Base-by-base conservation (phyloP, 2,797 vertebrate species). In the Manis crassicaudata region DNA sequence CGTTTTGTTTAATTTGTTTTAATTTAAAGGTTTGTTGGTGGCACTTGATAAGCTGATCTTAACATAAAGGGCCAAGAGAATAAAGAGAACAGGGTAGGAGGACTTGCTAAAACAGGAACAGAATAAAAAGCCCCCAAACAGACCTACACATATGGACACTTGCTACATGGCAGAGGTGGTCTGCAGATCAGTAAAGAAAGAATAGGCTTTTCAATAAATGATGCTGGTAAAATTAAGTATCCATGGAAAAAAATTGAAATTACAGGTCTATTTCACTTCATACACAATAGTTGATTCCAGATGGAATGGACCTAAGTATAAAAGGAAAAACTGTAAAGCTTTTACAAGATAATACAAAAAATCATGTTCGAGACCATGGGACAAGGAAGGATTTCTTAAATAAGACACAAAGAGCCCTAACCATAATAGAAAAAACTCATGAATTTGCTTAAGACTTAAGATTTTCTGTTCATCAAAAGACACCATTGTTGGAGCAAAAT, bases 161-260 rank as follows among this genome's bases (percentile, higher is more conserved):
- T 89, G 29, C 58, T 75, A 54, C 11, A 11, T 25, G 29, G 52
- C 60, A 84, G 68, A 70, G 37, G 29, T 21, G n/a, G 3, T n/a
- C 37, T 84, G 46, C 58, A 93, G 12, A 76, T 70, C 21, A 54
- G 21, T 58, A 40, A 93, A 52, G 60, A 65, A 86, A 90, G 54
- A 95, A 75, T 23, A 67, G 50, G 65, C 32, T 89, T 93, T 86
- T 83, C 23, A 87, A 93, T 81, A 79, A 80, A 80, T 2, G 7
- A 14, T 62, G 13, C 76, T 95, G 72, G 80, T 88, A 92, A 94
- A 92, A 87, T 25, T 65, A 35, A 93, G 46, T 56, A 90, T 80
- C 60, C 18, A 25, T 10, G 17, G 60, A 79, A 92, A 91, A 81
- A 54, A 93, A 35, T 16, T 67, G 85, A 97, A 94, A 84, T 76